These are phyloP conservation scores for Psilanteris sp. DNA, from an alignment of 1,140 invertebrate genomes.

Conservation along the genomic window DNA sequence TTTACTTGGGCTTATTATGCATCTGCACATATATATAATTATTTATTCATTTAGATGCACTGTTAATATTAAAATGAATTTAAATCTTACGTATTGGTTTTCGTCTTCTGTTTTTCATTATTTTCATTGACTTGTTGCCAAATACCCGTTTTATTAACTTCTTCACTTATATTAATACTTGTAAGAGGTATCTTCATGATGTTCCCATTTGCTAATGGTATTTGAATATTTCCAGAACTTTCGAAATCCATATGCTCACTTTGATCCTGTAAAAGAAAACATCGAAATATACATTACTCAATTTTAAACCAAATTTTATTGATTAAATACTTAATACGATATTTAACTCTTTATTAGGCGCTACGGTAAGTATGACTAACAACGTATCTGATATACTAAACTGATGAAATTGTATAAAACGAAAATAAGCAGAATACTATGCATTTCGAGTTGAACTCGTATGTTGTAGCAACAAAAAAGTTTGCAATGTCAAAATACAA, in stretches of 20 bases:
- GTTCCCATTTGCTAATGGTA: conserved; percentile 93
- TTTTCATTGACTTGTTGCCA: conserved; percentile 94
- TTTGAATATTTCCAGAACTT: conserved; percentile 86
- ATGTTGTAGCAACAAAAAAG: too few relatives aligned
- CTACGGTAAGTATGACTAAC: conserved; percentile 58
- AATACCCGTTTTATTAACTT: conserved; percentile 94
- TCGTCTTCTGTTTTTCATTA: conserved; percentile 78
- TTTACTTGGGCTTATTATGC: too few relatives aligned
- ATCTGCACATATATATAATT: background rate
- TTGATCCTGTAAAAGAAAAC: conserved; percentile 70
- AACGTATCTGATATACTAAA: conserved; percentile 49
- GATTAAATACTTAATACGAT: conserved; percentile 19
- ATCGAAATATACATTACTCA: too few relatives aligned
- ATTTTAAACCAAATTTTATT: too few relatives aligned
- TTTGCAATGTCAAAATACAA: too few relatives aligned
- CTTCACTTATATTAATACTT: conserved; percentile 95
- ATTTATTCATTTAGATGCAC: too few relatives aligned
- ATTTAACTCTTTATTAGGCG: conserved; percentile 31
- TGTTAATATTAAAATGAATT: too few relatives aligned
- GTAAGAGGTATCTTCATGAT: conserved; percentile 94
- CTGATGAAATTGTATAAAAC: conserved; percentile 45
- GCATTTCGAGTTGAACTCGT: too few relatives aligned
- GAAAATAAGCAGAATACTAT: conserved; percentile 15
- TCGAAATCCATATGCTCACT: conserved; percentile 73
- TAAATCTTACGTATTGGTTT: conserved; percentile 73